Evolutionary conservation across 1,140 invertebrate species (phyloP).

Genomic region (Caenorhabditis briggsae): DNA sequence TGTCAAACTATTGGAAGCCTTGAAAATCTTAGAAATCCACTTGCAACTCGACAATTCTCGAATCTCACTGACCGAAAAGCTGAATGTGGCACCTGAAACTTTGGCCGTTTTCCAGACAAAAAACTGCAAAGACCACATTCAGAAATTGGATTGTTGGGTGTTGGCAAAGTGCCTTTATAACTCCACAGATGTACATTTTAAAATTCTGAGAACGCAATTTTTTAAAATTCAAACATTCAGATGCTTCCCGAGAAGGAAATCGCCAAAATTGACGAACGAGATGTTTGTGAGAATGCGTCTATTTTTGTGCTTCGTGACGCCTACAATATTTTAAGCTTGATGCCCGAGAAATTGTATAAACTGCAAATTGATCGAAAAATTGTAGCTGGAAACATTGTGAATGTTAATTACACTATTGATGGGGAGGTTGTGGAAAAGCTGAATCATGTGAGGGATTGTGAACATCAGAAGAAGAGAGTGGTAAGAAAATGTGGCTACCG

Average conservation of each 20-base stretch:
- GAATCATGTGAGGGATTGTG: not conserved
- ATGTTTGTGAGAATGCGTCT: conserved; percentile 39
- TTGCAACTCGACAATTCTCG: not conserved
- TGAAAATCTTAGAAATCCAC: not conserved
- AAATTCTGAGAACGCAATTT: not conserved
- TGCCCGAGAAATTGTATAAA: conserved; percentile 4
- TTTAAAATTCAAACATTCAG: not conserved
- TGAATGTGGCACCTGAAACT: not conserved
- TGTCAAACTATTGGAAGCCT: not conserved
- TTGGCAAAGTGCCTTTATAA: conserved; percentile 28
- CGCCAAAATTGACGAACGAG: conserved; percentile 9
- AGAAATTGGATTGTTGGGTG: conserved; percentile 43
- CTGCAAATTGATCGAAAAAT: conserved; percentile 34
- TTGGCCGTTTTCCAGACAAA: conserved; percentile 8
- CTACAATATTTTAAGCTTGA: conserved; percentile 21
- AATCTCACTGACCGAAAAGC: not conserved
- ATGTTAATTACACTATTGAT: not conserved
- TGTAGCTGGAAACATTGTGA: not conserved
- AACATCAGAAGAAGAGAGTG: not conserved
- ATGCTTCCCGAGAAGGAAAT: conserved; percentile 38
- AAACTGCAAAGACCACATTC: conserved; percentile 3
- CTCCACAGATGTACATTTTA: not conserved
- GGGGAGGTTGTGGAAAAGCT: not conserved
- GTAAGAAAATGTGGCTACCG: not conserved
- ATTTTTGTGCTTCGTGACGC: conserved; percentile 19